phyloP scores from a whole-genome alignment of 2,113 vertebrate genomes.

The Carassius carassius region DNA sequence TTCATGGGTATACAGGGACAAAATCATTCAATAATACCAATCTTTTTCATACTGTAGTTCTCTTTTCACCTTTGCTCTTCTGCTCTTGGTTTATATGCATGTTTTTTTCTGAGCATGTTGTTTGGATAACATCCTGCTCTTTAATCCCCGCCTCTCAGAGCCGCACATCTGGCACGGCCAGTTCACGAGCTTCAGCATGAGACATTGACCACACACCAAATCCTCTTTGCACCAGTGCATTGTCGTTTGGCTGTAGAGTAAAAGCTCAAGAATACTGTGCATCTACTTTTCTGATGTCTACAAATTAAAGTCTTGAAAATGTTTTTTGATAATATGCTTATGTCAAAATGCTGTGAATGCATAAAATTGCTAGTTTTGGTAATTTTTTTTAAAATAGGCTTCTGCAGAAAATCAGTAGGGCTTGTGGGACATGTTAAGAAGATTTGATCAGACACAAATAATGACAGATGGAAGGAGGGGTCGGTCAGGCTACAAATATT shows the following conservation, averaged over 20 bases:
- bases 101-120: slow-evolving; percentile 43
- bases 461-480: not conserved
- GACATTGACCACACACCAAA: slow-evolving; percentile 34
- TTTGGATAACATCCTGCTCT: slow-evolving; percentile 50
- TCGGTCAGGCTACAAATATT: not conserved
- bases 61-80: not conserved
- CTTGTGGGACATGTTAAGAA: not conserved
- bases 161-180: slow-evolving; percentile 55
- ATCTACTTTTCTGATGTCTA: not conserved
- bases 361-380: not conserved
- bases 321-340: not conserved
- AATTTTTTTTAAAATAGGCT: not conserved
- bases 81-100: not conserved
- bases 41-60: not conserved
- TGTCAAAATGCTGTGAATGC: too few relatives aligned
- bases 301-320: not conserved
- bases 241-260: not conserved
- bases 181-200: slow-evolving; percentile 25
- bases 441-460: not conserved
- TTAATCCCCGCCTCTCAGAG: slow-evolving; percentile 49
- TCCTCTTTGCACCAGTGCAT: slow-evolving; percentile 49
- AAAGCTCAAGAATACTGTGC: not conserved
- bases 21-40: not conserved
- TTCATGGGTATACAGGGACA: not conserved
- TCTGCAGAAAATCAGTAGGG: not conserved